Evolutionary conservation across 1,140 invertebrate genomes (phyloP).

Genomic region (Drosophila pseudoananassae): DNA sequence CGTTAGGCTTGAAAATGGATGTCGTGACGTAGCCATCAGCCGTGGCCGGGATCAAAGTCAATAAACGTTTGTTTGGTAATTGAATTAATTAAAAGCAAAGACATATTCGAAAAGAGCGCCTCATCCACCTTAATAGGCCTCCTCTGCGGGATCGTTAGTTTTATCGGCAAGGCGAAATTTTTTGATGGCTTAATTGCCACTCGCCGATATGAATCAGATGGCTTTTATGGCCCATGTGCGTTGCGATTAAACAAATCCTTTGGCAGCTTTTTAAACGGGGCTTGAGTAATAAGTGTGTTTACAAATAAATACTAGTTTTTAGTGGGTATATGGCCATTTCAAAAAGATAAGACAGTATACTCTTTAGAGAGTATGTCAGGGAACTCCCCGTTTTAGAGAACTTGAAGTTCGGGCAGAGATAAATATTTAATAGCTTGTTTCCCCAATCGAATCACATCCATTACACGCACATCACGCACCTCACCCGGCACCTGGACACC

Average conservation of each 20-base stretch:
- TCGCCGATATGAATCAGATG: slow-evolving; percentile 36
- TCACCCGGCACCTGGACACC: slow-evolving; percentile 9
- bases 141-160: slow-evolving; percentile 28
- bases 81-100: slow-evolving; percentile 66
- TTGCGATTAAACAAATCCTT: slow-evolving; percentile 1
- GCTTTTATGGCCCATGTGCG: slow-evolving; percentile 18
- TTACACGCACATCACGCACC: slow-evolving; percentile 39
- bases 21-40: slow-evolving; percentile 45
- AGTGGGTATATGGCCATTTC: no score
- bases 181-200: slow-evolving; percentile 35
- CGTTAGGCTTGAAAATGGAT: slow-evolving; percentile 33
- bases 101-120: slow-evolving; percentile 17
- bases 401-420: neutral
- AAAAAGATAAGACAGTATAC: no score
- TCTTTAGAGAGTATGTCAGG: neutral
- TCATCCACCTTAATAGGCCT: slow-evolving; percentile 4
- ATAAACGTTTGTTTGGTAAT: slow-evolving; percentile 67
- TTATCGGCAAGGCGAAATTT: slow-evolving; percentile 25
- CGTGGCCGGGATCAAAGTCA: slow-evolving; percentile 50
- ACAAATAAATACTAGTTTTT: neutral
- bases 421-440: slow-evolving; percentile 13
- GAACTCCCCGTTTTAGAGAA: neutral
- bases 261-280: slow-evolving; percentile 3
- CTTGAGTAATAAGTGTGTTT: neutral
- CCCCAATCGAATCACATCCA: slow-evolving; percentile 20